Conservation (phyloP, 64 coral and sea anemone genomes). For the Dendrophyllia cribrosa region DNA sequence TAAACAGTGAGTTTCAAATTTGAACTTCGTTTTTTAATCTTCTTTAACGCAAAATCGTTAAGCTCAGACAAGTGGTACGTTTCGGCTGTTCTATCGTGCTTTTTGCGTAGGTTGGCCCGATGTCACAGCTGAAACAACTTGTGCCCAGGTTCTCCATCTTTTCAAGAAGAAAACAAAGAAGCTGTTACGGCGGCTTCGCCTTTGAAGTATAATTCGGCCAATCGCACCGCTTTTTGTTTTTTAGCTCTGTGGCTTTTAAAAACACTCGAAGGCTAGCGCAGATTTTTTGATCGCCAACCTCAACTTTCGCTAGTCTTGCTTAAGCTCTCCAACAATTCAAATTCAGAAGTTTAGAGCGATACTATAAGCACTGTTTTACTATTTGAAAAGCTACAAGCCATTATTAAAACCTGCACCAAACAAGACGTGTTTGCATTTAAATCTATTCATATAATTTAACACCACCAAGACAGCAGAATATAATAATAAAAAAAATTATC, state of each 20-base stretch:
- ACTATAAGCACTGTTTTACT: neutral
- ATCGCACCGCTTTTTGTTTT: neutral
- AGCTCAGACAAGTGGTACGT: too few relatives aligned
- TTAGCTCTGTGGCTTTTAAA: neutral
- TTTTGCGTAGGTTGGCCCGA: too few relatives aligned
- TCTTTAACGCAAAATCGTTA: too few relatives aligned
- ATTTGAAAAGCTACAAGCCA: neutral
- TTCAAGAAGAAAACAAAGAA: neutral
- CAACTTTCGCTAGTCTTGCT: too few relatives aligned
- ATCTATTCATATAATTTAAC: neutral
- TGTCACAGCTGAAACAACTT: neutral
- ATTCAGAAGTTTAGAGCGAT: neutral
- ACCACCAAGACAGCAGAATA: neutral
- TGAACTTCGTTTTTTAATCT: neutral
- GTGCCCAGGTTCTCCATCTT: too few relatives aligned
- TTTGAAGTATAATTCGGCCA: neutral
- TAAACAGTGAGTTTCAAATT: neutral
- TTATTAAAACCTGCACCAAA: neutral
- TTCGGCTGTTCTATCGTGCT: too few relatives aligned
- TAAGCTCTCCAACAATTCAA: too few relatives aligned
- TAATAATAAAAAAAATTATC: neutral
- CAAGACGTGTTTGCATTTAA: neutral
- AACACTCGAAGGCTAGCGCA: neutral
- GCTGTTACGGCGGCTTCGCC: constrained; percentile 19
- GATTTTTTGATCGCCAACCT: neutral